These are phyloP conservation scores for Mus spicilegus DNA, from an alignment of 2,113 vertebrate species.

Conservation along the genomic window DNA sequence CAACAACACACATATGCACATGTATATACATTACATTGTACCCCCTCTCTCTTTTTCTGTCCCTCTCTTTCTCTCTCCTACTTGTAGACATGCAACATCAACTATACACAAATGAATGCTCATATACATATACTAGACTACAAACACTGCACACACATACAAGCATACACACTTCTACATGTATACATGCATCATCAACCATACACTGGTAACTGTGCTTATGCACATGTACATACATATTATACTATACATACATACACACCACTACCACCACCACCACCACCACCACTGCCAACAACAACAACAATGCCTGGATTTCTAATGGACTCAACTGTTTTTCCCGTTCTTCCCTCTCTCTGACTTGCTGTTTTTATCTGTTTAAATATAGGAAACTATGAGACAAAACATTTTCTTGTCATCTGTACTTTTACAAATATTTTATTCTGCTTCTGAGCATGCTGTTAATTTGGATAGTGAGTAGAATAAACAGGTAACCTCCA, in stretches of 20 bases:
- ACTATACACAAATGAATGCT: too few species aligned
- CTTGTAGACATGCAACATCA: too few species aligned
- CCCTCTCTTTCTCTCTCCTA: too few species aligned
- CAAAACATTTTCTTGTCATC: neutral
- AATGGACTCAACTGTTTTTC: neutral
- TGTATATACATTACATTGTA: neutral
- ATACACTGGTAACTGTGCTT: neutral
- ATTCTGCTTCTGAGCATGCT: neutral
- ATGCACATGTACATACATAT: neutral
- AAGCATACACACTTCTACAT: neutral
- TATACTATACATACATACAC: neutral
- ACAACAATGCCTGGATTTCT: neutral
- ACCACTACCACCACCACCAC: neutral
- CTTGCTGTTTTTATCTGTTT: constrained; percentile 10
- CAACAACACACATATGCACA: neutral
- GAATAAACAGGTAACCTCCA: neutral
- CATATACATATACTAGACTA: neutral
- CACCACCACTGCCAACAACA: neutral
- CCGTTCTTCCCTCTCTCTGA: neutral
- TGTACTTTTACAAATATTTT: neutral
- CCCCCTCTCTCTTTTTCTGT: too few species aligned
- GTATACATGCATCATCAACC: neutral
- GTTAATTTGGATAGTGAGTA: neutral
- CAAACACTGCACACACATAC: neutral
- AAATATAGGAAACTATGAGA: neutral